Evolutionary conservation across 2,797 vertebrate genomes (phyloP), one percentile per base, ranked within the genome.

Genomic region (Cirrhinus molitorella): DNA sequence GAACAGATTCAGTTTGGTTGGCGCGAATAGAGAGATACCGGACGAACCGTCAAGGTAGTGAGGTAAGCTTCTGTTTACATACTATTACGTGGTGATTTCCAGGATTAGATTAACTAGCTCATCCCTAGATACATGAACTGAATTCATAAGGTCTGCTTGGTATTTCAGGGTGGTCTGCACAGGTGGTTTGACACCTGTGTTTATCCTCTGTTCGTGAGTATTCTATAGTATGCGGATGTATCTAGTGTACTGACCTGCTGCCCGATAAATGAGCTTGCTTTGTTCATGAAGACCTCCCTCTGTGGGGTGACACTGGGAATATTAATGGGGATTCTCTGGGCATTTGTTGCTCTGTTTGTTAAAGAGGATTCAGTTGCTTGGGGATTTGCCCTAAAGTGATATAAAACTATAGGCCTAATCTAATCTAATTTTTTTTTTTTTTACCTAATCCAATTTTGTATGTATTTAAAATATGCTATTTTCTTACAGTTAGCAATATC

Each of bases 241-340:
- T 85, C 49, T 61, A 63, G 25, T 49, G n/a, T 77, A 68, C 25
- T 85, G 75, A 88, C 77, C 84, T 83, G 81, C 49, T 83, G 70
- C 74, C 63, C 31, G 70, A 31, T 65, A 68, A 80, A 84, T 88
- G 76, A 84, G 77, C 59, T 75, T 45, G 57, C 43, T 19, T 72
- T 71, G 53, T 81, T 85, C 83, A 84, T 81, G 83, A 59, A 81
- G 67, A 83, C 79, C 73, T 71, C 57, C n/a, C 47, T 83, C 34
- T 76, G 28, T 76, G 79, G 59, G 53, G 34, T 34, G 37, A 65
- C 57, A 55, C 28, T 74, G 67, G 14, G 79, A 83, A 80, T 86
- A 77, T 81, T 74, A 77, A 86, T 83, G 17, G 55, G 17, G 31
- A 67, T 74, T 59, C 47, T 83, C n/a, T 11, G 51, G 53, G 43